Conservation (phyloP, 1,140 invertebrate genomes). For the Zaprionus nigranus region DNA sequence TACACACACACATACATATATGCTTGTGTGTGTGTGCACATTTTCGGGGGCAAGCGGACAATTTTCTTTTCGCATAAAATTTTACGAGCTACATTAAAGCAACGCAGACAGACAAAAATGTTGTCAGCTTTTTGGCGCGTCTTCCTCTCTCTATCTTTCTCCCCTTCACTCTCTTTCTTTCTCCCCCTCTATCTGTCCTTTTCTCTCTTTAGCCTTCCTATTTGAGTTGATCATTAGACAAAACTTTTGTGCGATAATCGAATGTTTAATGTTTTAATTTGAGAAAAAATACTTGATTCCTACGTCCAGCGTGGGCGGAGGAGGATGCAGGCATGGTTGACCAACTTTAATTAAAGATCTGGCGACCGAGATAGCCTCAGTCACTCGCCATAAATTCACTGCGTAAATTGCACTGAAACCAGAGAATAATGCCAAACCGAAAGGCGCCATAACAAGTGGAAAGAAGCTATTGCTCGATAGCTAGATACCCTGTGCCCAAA, state of each 20-base stretch:
- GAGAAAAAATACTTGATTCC: constrained; percentile 28
- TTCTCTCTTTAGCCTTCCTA: constrained; percentile 34
- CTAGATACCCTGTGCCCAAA: no score
- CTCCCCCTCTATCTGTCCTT: constrained; percentile 10
- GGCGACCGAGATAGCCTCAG: constrained; percentile 46
- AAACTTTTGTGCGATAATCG: constrained; percentile 66
- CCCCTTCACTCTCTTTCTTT: constrained; percentile 17
- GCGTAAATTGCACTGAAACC: constrained; percentile 36
- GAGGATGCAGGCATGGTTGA: background rate
- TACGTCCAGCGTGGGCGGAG: no score
- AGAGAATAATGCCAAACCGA: constrained; percentile 17
- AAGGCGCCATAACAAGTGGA: constrained; percentile 14
- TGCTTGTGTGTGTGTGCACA: constrained; percentile 6
- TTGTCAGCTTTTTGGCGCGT: constrained; percentile 74
- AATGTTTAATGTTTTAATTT: constrained; percentile 80
- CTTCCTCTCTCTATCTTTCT: constrained; percentile 16
- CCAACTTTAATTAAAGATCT: constrained; percentile 77
- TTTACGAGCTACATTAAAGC: constrained; percentile 79
- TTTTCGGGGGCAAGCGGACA: constrained; percentile 61
- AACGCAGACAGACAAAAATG: constrained; percentile 58
- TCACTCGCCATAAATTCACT: constrained; percentile 61
- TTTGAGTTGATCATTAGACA: constrained; percentile 72
- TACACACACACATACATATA: constrained; percentile 28
- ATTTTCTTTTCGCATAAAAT: constrained; percentile 82
- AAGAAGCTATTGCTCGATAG: no score